Conservation (phyloP, 1,140 invertebrate species). For the Drosophila obscura region DNA sequence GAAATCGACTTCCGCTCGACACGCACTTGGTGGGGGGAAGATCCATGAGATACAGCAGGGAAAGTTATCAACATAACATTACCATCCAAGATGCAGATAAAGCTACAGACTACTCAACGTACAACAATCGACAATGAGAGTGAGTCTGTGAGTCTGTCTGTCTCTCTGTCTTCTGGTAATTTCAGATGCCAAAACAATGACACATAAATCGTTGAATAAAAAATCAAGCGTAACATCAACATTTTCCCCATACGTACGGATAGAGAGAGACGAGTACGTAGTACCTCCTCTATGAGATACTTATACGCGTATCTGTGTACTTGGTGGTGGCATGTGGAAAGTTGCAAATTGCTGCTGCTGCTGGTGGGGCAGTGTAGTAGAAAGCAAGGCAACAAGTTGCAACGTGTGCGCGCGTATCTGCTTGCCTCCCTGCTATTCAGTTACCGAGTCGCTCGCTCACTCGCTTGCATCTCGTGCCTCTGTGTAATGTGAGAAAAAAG, state of each 20-base stretch:
- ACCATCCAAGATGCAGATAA: conserved; percentile 2
- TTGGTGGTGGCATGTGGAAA: conserved; percentile 30
- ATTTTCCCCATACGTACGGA: conserved; percentile 3
- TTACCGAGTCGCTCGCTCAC: conserved; percentile 18
- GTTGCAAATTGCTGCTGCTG: conserved; percentile 24
- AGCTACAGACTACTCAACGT: conserved; percentile 5
- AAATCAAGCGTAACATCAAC: conserved; percentile 49
- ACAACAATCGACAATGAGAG: conserved; percentile 25
- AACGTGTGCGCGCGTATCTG: too few species aligned
- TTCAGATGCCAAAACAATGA: conserved; percentile 59
- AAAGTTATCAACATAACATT: conserved; percentile 49
- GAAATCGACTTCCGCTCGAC: conserved; percentile 46
- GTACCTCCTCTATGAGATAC: conserved; percentile 2
- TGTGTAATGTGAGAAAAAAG: conserved; percentile 49
- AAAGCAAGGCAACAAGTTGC: conserved; percentile 52
- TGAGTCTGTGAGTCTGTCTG: conserved; percentile 1
- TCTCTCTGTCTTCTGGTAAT: conserved; percentile 30
- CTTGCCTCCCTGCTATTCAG: too few species aligned
- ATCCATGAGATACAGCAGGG: neutral
- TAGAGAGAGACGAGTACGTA: too few species aligned
- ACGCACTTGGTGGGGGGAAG: conserved; percentile 10
- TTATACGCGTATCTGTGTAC: neutral
- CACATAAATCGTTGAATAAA: conserved; percentile 38
- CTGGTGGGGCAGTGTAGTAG: conserved; percentile 19
- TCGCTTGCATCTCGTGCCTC: conserved; percentile 12